Base-by-base conservation (phyloP, 2,797 vertebrate species). In the Argentina silus region DNA sequence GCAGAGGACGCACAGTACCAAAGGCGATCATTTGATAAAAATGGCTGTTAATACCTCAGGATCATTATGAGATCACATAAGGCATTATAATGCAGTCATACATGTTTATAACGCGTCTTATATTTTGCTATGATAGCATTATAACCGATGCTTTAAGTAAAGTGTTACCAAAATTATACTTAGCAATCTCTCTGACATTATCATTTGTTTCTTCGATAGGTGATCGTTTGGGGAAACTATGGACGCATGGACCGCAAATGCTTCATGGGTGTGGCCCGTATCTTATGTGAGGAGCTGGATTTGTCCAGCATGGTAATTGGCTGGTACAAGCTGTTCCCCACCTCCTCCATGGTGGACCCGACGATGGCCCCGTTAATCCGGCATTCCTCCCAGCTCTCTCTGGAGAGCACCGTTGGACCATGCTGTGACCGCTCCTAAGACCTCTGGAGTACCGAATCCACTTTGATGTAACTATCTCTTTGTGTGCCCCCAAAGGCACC, bases 311-410 rank as follows among this genome's bases (percentile, higher is more conserved):
- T 98, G 90, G 97, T 97, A 15, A 97, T 99, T 53, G 97, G 98
- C 86, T 99, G 98, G 98, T 99, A 99, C 95, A 99, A 99, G 96
- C 95, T 99, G 77, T 99, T 99, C 88, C 98, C 98, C 66, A 98
- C 96, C 81, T 99, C 98, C 81, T 99, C 98, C 0, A 99, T 98
- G 97, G 97, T 99, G 80, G 97, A 99, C 88, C 97, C 98, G 11
- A 95, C 95, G 0, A 95, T 97, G 74, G 95, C 96, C 43, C 97
- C 98, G 0, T 95, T 99, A 74, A 96, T 99, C 72, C 97, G 97
- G 65, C 97, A 99, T 91, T 96, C 97, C n/a, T 99, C 98, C 12
- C 98, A 99, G 91, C 93, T 99, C 91, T 99, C 98, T 70, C 91
- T 99, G 83, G 98, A 99, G 93, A 99, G 98, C 95, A 97, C 96